A percentile compares a stretch with the other conserved stretches of the same genome.
phyloP scores from a whole-genome alignment of 2,797 vertebrate genomes.

The Cygnus olor region DNA sequence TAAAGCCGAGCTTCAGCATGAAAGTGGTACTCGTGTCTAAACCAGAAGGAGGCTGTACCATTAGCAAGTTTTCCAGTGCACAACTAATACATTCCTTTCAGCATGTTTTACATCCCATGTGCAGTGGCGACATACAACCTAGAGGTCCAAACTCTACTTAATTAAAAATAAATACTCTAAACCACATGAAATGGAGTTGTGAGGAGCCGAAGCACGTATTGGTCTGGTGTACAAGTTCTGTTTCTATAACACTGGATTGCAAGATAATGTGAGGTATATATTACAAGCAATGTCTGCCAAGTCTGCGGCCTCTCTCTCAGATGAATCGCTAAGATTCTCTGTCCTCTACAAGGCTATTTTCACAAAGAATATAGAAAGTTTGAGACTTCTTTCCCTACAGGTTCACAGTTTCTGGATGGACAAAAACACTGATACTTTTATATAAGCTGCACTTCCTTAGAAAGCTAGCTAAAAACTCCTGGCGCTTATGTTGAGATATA shows the following conservation, averaged over 20 bases:
- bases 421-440: background rate
- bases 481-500: background rate
- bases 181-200: constrained; percentile 44
- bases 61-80: background rate
- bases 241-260: constrained; percentile 2
- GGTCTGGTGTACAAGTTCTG: constrained; percentile 21
- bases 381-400: background rate
- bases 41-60: background rate
- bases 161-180: constrained; percentile 59
- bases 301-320: background rate
- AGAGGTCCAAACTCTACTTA: constrained; percentile 46
- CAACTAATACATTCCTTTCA: background rate
- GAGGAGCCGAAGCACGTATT: constrained; percentile 31
- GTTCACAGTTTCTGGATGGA: background rate
- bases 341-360: background rate
- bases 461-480: background rate
- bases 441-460: background rate
- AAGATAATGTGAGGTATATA: background rate
- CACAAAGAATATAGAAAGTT: background rate
- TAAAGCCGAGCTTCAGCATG: background rate
- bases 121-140: background rate
- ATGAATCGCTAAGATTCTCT: background rate
- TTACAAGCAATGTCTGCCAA: background rate
- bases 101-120: constrained; percentile 21
- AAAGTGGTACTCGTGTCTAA: background rate